A percentile compares a stretch with the other conserved stretches of the same genome.
phyloP scores from a whole-genome alignment of 92 coral and sea anemone genomes.

The Actinernus sp. region DNA sequence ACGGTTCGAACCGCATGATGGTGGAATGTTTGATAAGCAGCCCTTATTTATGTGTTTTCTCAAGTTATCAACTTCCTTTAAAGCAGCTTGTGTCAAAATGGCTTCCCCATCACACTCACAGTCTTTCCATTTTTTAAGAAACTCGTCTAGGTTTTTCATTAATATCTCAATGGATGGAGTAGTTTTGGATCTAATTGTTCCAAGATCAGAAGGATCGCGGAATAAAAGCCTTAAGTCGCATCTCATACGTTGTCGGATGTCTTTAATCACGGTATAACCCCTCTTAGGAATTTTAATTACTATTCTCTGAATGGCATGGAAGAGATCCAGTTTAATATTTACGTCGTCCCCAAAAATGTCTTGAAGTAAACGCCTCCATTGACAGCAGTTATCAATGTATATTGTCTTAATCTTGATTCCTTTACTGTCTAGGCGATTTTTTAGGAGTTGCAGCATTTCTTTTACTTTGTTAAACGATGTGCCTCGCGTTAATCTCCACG shows the following conservation, averaged over 20 bases:
- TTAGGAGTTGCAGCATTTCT: constrained; percentile 24
- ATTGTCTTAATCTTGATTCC: too few relatives aligned
- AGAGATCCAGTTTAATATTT: too few relatives aligned
- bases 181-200: background rate
- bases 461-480: constrained; percentile 49
- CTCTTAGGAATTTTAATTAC: constrained; percentile 17
- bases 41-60: constrained; percentile 31
- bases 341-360: too few relatives aligned
- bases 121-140: constrained; percentile 23
- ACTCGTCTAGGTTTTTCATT: constrained; percentile 24
- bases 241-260: constrained; percentile 20
- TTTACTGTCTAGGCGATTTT: too few relatives aligned
- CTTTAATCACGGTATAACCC: constrained; percentile 7
- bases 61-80: constrained; percentile 30
- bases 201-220: constrained; percentile 20
- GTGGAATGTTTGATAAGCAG: constrained; percentile 49
- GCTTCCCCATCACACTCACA: background rate
- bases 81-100: constrained; percentile 20
- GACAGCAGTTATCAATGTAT: too few relatives aligned
- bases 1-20: constrained; percentile 55
- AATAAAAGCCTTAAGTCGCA: constrained; percentile 37
- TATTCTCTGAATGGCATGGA: constrained; percentile 23
- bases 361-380: too few relatives aligned
- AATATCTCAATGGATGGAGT: constrained; percentile 31
- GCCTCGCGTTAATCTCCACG: constrained; percentile 64